Evolutionary conservation across 1,140 invertebrate species (phyloP), one percentile per base, ranked within the genome.

Genomic region (Globodera rostochiensis): DNA sequence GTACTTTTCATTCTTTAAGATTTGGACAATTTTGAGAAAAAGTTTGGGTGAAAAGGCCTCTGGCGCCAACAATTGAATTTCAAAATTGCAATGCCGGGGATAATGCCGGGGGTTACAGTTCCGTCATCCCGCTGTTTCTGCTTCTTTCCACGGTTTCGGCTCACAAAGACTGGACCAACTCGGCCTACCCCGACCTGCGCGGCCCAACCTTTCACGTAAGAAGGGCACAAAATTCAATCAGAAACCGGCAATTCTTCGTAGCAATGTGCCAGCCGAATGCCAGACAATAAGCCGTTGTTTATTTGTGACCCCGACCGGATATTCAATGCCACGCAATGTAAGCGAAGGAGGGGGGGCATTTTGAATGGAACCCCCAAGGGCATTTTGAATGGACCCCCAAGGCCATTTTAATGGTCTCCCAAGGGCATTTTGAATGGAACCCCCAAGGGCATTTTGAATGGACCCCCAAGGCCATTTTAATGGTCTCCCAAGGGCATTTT

Each of bases 241-340:
- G 2, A 21, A 6, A 36, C n/a, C 13, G 21, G 46, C n/a, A 50
- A 80, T 78, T 78, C 19, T 3, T 71, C 19, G 8, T 47, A 78
- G 77, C 77, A 78, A 78, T 83, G 82, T 84, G 80, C 83, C 46
- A 78, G 13, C 49, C 67, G 73, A 76, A 67, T 84, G 25, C 82
- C 82, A 13, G 74, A 83, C 46, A 74, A 84, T 57, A 84, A 74
- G 21, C 74, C 86, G 19, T 67, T 89, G n/a, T 89, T 88, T 78
- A 80, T 89, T 53, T 89, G 88, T 80, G 88, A 89, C 80, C 88
- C 88, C n/a, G 88, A 89, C 82, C 79, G 81, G 46, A 88, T 89
- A n/a, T 80, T 89, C n/a, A 90, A 90, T 79, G 76, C 85, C 45
- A 86, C 86, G 11, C 84, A 89, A 82, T 80, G 88, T 89, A 84